Evolutionary conservation across 2,888 invertebrate species (phyloP), one percentile per base, ranked within the genome.

Genomic region (Escarpia spicata): DNA sequence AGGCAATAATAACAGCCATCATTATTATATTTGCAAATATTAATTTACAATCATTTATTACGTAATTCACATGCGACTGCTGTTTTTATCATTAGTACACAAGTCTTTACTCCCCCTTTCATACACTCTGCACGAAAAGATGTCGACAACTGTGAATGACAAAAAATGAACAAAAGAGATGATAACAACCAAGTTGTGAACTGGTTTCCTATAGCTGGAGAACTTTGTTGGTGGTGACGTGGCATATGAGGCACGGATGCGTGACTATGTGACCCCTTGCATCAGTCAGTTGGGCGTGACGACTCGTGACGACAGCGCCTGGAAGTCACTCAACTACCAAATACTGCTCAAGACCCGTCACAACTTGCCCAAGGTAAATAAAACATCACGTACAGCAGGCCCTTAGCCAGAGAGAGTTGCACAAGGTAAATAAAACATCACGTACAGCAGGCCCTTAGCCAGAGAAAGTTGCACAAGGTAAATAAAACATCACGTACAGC

Each of bases 251-350:
- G 95, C 96, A 1, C 97, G 98, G 92, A 97, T 97, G 0, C 96
- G 96, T 92, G 97, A 97, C 91, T 96, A 97, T 43, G 96, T 99
- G 60, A 97, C 97, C n/a, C 98, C 98, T 0, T 98, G 98, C 95
- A 97, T 99, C 93, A 97, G 98, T 0, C 98, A 98, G 95, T 97
- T 99, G 95, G 98, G 98, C 0, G 97, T 98, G 19, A 95, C 96
- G 3, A 97, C 98, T 1, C 98, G 98, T 2, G 98, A 98, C 95
- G 98, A 99, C 96, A 97, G 98, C 0, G 96, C 98, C 52, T 99
- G 99, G 98, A 99, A 99, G 96, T 97, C 98, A 94, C 97, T 99
- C 93, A 98, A 99, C 96, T 98, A 99, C 96, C 98, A 99, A 96
- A 97, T 99, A 94, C 96, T 99, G 92, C 97, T 99, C 94, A 99